Evolutionary conservation across 2,888 invertebrate genomes (phyloP), one percentile per base, ranked within the genome.

Genomic region (Phrixothrix hirtus): DNA sequence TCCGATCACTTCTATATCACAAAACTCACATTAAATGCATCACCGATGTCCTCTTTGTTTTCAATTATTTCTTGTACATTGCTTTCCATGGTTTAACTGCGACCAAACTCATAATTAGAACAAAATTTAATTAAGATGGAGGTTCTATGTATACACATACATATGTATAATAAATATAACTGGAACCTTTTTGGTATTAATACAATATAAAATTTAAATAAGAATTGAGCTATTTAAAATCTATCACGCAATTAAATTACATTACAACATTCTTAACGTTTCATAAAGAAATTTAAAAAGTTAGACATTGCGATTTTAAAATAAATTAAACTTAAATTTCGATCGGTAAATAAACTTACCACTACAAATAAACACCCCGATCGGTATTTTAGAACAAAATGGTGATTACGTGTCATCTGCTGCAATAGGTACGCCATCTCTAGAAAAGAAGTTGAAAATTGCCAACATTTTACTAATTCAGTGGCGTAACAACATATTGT

Each of bases 381-480:
- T 58, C 58, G 58, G 58, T 58, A 58, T 53, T 53, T 47, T 56
- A 58, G 58, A 56, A 37, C 45, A 57, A 57, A 44, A 58, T 58
- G 58, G 56, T 50, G 35, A 1, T 1, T 1, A 17, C 1, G 6
- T n/a, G n/a, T n/a, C n/a, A n/a, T n/a, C n/a, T n/a, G n/a, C n/a
- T n/a, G n/a, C n/a, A n/a, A n/a, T n/a, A n/a, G n/a, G n/a, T n/a
- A n/a, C n/a, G n/a, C n/a, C n/a, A n/a, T n/a, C n/a, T n/a, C 2
- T 12, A 13, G 14, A 21, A 3, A 21, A 7, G 21, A 3, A 21
- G 7, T 21, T 21, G 3, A 21, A 5, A 5, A 21, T 21, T 7
- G 21, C 4, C 21, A 5, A 21, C 3, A 21, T 21, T 5, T 21
- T 21, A n/a, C n/a, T n/a, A n/a, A n/a, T n/a, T n/a, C n/a, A n/a